Evolutionary conservation across 2,797 vertebrate species (phyloP), one percentile per base, ranked within the genome.

Genomic region (Tragelaphus oryx): DNA sequence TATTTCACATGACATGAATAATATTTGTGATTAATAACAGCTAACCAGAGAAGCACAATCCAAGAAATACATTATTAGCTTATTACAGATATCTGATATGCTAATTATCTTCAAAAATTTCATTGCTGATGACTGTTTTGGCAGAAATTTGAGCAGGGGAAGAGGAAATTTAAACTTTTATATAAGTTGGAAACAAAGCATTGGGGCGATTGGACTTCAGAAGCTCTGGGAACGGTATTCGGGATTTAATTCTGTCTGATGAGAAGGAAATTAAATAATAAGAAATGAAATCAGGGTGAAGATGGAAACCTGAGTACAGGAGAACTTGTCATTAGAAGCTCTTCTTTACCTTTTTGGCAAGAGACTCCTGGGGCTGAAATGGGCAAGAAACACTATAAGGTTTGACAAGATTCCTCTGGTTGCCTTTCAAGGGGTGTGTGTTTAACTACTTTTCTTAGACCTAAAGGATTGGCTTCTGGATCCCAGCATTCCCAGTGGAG

Each of bases 101-200:
- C 87, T 96, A 96, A 97, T 97, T 97, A 96, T 94, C 94, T 82
- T 95, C 52, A 78, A 95, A 95, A 97, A 94, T 94, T 95, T 96
- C 96, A 92, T 95, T 22, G 50, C 80, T 79, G 91, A 93, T 95
- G 96, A 93, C 82, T 94, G 94, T 95, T 96, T 96, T 92, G 95
- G 97, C 96, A 97, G 97, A 91, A 95, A 93, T 86, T 89, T 94
- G 95, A 97, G 94, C 75, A 59, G 20, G 74, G 91, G 33, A 93
- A 95, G 93, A 84, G 96, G 97, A 97, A 94, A 97, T 96, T 96
- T 94, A 97, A 97, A 97, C 96, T 93, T 97, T 95, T 92, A 97
- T 84, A 2, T 93, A 97, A 96, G 95, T 96, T 87, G 82, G 80
- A 96, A 95, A 97, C 92, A 98, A 97, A 97, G 87, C 96, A 6